Evolutionary conservation across 1,140 invertebrate species (phyloP), one percentile per base, ranked within the genome.

Genomic region (Cyclina sinensis): DNA sequence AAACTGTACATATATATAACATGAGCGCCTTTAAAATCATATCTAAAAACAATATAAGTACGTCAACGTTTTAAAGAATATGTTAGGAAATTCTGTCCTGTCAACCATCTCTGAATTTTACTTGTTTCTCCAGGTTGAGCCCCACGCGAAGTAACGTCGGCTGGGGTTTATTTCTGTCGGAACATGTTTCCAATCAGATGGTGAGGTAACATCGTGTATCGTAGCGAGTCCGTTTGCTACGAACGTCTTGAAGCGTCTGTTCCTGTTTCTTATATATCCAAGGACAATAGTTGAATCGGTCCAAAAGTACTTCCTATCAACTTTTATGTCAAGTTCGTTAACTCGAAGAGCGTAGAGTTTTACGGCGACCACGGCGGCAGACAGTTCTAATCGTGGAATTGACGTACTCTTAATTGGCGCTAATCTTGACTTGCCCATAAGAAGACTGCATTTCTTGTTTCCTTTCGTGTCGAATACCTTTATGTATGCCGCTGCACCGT

Each of bases 211-310:
- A 27, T 65, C 43, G 2, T 85, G 46, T 32, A 89, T 89, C 21
- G 57, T 27, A 18, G 37, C 65, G 14, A 88, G 35, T 43, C 80
- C 14, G 68, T 39, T 73, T 18, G 43, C 39, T 32, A 79, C 76
- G 27, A 79, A 79, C 21, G 76, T 48, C 43, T 76, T 39, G 54
- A 68, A 59, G 37, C 81, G 57, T 46, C 57, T 7, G 35, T 57
- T 21, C 48, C 57, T 37, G 39, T 89, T 86, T 4, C 54, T 84
- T 12, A 91, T 89, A 48, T 91, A 91, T 35, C 84, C 68, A 24
- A 86, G 59, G 1, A 87, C 70, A 21, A 84, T 83, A 35, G 32
- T 87, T 57, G 83, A 83, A 54, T 89, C 90, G 35, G 90, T 91
- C 79, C 87, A 89, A 43, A 83, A 83, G n/a, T 3, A 76, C 24